These are phyloP conservation scores for Pectinophora gossypiella DNA, from an alignment of 1,140 invertebrate genomes.

Conservation along the genomic window DNA sequence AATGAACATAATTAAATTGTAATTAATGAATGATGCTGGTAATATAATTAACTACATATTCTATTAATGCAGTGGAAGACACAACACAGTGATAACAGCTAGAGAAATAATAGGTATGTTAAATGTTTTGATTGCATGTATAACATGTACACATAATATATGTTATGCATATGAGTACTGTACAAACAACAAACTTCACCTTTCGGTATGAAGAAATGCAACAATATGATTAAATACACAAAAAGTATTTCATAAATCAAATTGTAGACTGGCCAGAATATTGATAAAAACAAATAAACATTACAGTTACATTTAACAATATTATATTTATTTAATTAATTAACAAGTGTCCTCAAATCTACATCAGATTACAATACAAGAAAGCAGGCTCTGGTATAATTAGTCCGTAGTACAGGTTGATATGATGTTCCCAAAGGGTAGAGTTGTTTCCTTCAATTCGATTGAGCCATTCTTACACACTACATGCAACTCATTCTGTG, in stretches of 20 bases:
- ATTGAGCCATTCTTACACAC: slow-evolving; percentile 73
- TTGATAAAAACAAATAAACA: no score
- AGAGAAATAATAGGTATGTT: background rate
- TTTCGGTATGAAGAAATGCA: no score
- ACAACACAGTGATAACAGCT: slow-evolving; percentile 15
- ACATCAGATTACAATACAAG: no score
- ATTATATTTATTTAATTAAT: background rate
- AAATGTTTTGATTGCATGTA: background rate
- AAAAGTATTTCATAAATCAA: no score
- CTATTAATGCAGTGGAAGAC: slow-evolving; percentile 14
- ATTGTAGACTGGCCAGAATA: no score
- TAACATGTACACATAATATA: no score
- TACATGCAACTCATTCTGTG: slow-evolving; percentile 62
- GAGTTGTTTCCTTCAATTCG: slow-evolving; percentile 62
- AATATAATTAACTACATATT: background rate
- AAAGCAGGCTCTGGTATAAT: no score
- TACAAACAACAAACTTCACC: no score
- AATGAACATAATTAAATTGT: background rate
- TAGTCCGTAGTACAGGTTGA: no score
- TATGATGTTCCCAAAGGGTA: slow-evolving; percentile 44
- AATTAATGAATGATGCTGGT: background rate
- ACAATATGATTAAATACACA: no score
- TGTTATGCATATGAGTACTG: no score
- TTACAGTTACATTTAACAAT: no score
- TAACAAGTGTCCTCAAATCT: slow-evolving; percentile 2